A percentile compares a stretch with the other conserved stretches of the same genome.
Evolutionary conservation across 1,140 invertebrate species (phyloP).

Genomic region (Sesamia nonagrioides): DNA sequence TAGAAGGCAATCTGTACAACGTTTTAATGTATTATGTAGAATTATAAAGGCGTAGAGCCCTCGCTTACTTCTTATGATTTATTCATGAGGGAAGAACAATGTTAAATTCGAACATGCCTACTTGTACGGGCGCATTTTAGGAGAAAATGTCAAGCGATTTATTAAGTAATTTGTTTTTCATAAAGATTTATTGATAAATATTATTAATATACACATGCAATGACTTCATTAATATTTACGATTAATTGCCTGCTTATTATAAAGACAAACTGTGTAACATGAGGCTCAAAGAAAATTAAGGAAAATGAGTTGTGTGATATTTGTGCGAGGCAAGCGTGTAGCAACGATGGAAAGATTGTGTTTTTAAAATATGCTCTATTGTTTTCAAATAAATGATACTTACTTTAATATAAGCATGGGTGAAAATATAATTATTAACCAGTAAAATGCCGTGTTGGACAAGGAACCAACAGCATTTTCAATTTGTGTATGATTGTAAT

Average conservation of each 20-base stretch:
- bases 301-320: not conserved
- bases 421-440: not conserved
- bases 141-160: constrained; percentile 79
- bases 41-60: constrained; percentile 84
- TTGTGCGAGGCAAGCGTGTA: not conserved
- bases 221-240: constrained; percentile 27
- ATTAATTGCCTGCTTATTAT: constrained; percentile 47
- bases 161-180: constrained; percentile 79
- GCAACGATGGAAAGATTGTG: not conserved
- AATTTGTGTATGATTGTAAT: constrained; percentile 29
- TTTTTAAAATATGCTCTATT: not conserved
- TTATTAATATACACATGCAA: constrained; percentile 17
- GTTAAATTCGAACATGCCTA: constrained; percentile 84
- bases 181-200: constrained; percentile 73
- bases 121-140: constrained; percentile 75
- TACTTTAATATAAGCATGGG: not conserved
- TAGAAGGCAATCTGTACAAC: constrained; percentile 83
- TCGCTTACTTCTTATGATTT: constrained; percentile 85
- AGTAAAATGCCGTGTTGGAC: not conserved
- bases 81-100: constrained; percentile 83
- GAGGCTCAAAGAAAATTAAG: constrained; percentile 2
- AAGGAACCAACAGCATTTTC: constrained; percentile 24
- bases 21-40: constrained; percentile 87
- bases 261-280: not conserved
- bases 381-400: not conserved